Percentiles rank a stretch among this genome's conserved stretches.
These are phyloP conservation scores for Poecilia picta DNA, from an alignment of 2,797 vertebrate genomes.

Conservation along the genomic window DNA sequence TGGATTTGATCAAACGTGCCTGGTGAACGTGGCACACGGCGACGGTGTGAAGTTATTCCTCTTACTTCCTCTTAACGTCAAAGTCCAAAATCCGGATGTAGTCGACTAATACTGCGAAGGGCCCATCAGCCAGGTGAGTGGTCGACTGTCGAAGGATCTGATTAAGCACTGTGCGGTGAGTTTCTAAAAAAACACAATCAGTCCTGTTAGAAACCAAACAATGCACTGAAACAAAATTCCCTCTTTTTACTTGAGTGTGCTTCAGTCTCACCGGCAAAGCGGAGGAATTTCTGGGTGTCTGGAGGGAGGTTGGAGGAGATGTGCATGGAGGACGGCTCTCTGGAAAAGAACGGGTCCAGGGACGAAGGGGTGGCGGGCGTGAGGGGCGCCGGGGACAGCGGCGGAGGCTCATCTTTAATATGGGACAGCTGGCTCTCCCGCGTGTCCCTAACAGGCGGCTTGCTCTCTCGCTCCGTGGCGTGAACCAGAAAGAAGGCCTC, in stretches of 20 bases:
- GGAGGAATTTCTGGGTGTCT: constrained; percentile 96
- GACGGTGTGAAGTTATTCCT: neutral
- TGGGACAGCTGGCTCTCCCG: constrained; percentile 88
- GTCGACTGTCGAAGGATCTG: constrained; percentile 96
- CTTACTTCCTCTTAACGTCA: constrained; percentile 96
- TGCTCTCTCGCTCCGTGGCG: constrained; percentile 95
- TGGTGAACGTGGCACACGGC: neutral
- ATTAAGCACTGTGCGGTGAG: constrained; percentile 95
- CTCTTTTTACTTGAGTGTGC: neutral
- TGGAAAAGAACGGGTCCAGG: constrained; percentile 94
- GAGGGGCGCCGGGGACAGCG: constrained; percentile 88
- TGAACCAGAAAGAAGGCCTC: constrained; percentile 98
- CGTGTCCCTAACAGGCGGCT: constrained; percentile 92
- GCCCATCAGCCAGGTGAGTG: constrained; percentile 93
- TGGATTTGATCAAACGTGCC: neutral
- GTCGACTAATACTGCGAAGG: constrained; percentile 95
- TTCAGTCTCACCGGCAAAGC: constrained; percentile 87
- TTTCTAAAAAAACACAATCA: constrained; percentile 78
- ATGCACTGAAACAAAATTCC: neutral
- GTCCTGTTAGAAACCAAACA: constrained; percentile 5
- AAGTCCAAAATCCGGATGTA: constrained; percentile 97
- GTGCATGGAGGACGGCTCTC: constrained; percentile 95
- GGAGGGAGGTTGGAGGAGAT: constrained; percentile 96
- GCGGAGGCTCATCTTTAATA: constrained; percentile 86
- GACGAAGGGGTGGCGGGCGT: constrained; percentile 94